Evolutionary conservation across 2,797 vertebrate species (phyloP), one percentile per base, ranked within the genome.

Genomic region (Agapornis canus): DNA sequence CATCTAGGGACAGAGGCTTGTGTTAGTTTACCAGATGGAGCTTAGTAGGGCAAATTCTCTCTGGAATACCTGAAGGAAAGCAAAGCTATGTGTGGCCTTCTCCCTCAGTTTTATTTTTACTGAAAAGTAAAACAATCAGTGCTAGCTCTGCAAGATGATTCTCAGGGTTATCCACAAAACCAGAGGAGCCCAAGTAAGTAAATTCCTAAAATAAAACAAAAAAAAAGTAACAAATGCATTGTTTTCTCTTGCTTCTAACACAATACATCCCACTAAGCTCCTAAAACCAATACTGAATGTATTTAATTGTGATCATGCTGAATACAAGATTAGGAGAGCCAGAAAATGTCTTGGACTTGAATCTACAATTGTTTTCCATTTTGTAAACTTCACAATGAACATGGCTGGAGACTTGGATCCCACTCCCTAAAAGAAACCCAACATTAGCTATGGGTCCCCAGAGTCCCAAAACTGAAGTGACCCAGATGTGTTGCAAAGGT

Each of bases 321-420:
- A 95, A 97, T 73, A 26, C 64, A 92, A 93, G 77, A 90, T 94
- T 89, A 95, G 40, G 17, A 19, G 77, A 94, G 90, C 78, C 83
- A 97, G 68, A 95, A 95, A 92, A 94, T 43, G 26, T 82, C 87
- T 93, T 92, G 92, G 93, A 94, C 47, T 82, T 51, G 25, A 71
- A 84, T 76, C 93, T 94, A 83, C 88, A 91, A 97, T 96, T 94
- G 94, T 94, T 96, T 96, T 96, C 84, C 90, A 96, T 94, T 97
- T 95, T 90, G 81, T 94, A 97, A 94, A 88, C 94, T 95, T 94
- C 86, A 96, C 95, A 96, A 95, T 96, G 94, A 92, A 92, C 88
- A 45, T 95, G 89, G 89, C 61, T 96, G 93, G 96, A 96, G 92
- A 77, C 83, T 94, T 96, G 94, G 92, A 81, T 90, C 81, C 71